A percentile compares a stretch with the other conserved stretches of the same genome.
These are phyloP conservation scores for Malacosoma neustria DNA, from an alignment of 2,888 invertebrate species.

Conservation along the genomic window DNA sequence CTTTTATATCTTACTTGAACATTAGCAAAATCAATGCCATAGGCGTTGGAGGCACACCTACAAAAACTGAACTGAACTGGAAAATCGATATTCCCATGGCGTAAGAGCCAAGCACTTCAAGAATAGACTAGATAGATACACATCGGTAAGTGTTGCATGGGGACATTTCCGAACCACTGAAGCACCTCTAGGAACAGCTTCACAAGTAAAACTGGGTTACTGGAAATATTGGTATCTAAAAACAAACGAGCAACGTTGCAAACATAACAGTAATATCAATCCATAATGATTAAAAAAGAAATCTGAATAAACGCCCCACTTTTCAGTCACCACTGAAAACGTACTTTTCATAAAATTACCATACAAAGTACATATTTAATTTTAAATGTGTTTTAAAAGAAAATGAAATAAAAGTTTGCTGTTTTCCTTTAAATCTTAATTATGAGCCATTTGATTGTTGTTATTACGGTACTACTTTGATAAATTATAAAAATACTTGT, in stretches of 20 bases:
- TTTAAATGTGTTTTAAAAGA: background rate
- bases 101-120: no score
- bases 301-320: background rate
- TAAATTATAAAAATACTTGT: background rate
- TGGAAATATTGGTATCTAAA: no score
- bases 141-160: no score
- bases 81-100: no score
- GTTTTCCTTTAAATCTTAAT: background rate
- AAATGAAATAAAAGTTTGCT: background rate
- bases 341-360: background rate
- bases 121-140: no score
- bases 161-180: no score
- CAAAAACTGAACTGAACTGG: no score
- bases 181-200: no score
- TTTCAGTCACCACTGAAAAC: background rate
- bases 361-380: background rate
- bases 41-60: no score
- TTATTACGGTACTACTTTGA: background rate
- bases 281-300: background rate
- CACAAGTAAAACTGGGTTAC: no score
- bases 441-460: background rate
- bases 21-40: no score
- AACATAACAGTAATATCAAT: background rate
- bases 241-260: slow-evolving; percentile 18
- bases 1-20: no score